phyloP scores from a whole-genome alignment of 2,888 invertebrate genomes.

The Drosophila borborema region DNA sequence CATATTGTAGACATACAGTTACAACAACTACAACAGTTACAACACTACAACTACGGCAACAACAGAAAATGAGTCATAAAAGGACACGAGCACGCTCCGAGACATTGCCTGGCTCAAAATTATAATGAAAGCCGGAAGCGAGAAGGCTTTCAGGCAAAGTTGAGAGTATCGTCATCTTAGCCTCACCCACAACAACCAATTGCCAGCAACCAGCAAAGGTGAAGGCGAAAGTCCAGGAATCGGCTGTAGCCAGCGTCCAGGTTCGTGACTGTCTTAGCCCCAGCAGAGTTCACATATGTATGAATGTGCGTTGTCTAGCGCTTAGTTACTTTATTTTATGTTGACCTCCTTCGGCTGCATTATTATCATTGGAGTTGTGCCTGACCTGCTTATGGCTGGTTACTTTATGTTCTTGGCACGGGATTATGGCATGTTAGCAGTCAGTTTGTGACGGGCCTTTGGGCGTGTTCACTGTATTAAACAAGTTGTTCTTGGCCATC shows the following conservation, averaged over 20 bases:
- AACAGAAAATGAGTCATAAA: slow-evolving; percentile 58
- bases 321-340: slow-evolving; percentile 67
- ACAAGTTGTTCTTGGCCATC: slow-evolving; percentile 35
- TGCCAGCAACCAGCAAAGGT: slow-evolving; percentile 14
- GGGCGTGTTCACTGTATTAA: slow-evolving; percentile 42
- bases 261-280: slow-evolving; percentile 16
- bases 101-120: slow-evolving; percentile 66
- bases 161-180: slow-evolving; percentile 25
- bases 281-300: slow-evolving; percentile 9
- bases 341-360: slow-evolving; percentile 70
- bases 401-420: slow-evolving; percentile 65
- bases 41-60: background rate
- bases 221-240: slow-evolving; percentile 29
- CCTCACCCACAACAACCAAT: slow-evolving; percentile 12
- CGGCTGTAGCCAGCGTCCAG: slow-evolving; percentile 20
- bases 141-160: slow-evolving; percentile 39
- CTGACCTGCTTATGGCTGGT: slow-evolving; percentile 51
- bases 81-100: slow-evolving; percentile 59
- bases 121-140: slow-evolving; percentile 67
- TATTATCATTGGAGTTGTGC: slow-evolving; percentile 71
- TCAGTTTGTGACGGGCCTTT: slow-evolving; percentile 47
- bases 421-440: slow-evolving; percentile 70
- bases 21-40: slow-evolving; percentile 15
- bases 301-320: slow-evolving; percentile 10
- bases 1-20: slow-evolving; percentile 57